Percentiles rank a stretch among this genome's conserved stretches.
phyloP scores from a whole-genome alignment of 1,140 invertebrate species.

The Trachymyrmex septentrionalis region DNA sequence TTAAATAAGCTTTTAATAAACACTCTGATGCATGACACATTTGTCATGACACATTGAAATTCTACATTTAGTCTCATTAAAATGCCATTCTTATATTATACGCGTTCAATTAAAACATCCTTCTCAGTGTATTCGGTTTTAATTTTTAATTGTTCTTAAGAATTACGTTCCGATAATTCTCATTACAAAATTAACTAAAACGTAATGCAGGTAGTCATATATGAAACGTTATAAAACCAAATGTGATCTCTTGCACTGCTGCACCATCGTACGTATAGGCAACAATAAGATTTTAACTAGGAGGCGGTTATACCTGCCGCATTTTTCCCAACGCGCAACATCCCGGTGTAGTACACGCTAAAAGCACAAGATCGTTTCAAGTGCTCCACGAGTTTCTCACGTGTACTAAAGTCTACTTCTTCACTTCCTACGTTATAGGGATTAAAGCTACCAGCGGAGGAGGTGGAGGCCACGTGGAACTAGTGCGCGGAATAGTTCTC shows the following conservation, averaged over 20 bases:
- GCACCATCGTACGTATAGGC: not conserved
- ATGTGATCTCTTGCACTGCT: not conserved
- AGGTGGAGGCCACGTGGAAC: constrained; percentile 46
- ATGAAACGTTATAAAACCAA: constrained; percentile 3
- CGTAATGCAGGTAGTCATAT: not conserved
- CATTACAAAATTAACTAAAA: not conserved
- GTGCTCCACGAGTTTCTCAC: constrained; percentile 54
- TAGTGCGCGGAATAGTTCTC: constrained; percentile 54
- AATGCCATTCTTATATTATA: no score
- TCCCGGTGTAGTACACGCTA: constrained; percentile 46
- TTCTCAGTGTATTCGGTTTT: no score
- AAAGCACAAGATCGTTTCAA: constrained; percentile 60
- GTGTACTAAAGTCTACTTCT: constrained; percentile 50
- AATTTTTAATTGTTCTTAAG: no score
- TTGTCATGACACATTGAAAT: no score
- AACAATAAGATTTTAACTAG: constrained; percentile 60
- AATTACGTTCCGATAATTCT: not conserved
- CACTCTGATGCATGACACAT: no score
- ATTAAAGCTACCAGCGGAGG: constrained; percentile 53
- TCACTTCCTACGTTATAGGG: constrained; percentile 37
- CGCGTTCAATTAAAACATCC: no score
- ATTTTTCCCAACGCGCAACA: constrained; percentile 34
- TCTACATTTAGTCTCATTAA: no score
- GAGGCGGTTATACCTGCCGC: constrained; percentile 40
- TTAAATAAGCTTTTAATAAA: no score